phyloP scores from a whole-genome alignment of 2,888 invertebrate genomes.

The Strigamia crassipes region DNA sequence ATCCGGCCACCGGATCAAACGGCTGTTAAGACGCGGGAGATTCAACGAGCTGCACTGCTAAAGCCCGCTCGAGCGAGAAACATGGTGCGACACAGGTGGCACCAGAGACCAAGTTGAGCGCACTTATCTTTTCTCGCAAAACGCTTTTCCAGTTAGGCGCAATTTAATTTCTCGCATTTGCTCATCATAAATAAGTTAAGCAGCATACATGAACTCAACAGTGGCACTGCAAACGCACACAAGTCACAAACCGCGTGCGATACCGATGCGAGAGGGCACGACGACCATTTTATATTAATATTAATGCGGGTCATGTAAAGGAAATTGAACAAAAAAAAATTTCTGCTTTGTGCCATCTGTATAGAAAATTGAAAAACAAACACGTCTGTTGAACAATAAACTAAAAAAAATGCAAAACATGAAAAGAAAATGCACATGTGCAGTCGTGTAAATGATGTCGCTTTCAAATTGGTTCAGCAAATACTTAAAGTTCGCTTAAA shows the following conservation, averaged over 20 bases:
- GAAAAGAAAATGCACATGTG: too few relatives aligned
- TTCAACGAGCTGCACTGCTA: conserved; percentile 16
- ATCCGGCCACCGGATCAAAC: conserved; percentile 21
- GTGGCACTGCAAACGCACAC: background rate
- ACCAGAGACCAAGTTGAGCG: background rate
- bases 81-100: conserved; percentile 7
- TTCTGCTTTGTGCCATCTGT: background rate
- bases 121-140: background rate
- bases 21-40: conserved; percentile 21
- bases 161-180: background rate
- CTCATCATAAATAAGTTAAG: background rate
- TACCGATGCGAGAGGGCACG: background rate
- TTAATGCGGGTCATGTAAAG: background rate
- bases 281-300: background rate
- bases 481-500: too few relatives aligned
- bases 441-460: too few relatives aligned
- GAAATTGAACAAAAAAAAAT: background rate
- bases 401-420: too few relatives aligned
- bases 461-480: too few relatives aligned
- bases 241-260: background rate
- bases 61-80: conserved; percentile 11
- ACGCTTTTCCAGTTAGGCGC: background rate
- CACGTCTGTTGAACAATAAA: too few relatives aligned
- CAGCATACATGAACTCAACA: background rate
- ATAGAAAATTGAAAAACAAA: too few relatives aligned